Conservation (phyloP, 2,888 invertebrate species). For the Thecophora atra region DNA sequence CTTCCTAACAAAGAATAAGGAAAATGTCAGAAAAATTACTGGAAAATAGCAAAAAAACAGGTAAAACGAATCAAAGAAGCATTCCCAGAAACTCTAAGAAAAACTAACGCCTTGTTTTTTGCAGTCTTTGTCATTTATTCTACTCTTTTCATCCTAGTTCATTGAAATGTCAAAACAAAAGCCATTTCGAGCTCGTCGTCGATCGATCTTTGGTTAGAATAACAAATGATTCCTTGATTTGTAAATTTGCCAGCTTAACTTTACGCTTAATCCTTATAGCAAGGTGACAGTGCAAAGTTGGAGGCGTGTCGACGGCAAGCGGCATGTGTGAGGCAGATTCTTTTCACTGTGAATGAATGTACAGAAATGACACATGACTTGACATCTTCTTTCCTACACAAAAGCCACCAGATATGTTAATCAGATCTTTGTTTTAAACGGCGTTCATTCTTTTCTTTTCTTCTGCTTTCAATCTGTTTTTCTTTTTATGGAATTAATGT, state of each 20-base stretch:
- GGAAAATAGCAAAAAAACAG: background rate
- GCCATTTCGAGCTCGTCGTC: background rate
- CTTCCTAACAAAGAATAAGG: background rate
- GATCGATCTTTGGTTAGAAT: background rate
- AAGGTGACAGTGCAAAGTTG: too few species aligned
- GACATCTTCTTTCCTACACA: background rate
- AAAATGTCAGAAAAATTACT: background rate
- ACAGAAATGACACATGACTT: background rate
- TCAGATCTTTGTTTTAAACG: background rate
- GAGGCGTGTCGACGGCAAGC: background rate
- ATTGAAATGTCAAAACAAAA: slow-evolving; percentile 10
- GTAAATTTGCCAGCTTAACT: background rate
- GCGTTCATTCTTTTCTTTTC: background rate
- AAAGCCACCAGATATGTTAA: background rate
- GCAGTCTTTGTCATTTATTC: background rate
- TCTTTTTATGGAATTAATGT: background rate
- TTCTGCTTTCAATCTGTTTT: background rate
- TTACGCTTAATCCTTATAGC: background rate
- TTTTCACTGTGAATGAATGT: background rate
- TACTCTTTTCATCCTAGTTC: background rate
- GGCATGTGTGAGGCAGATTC: background rate
- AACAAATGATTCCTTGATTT: slow-evolving; percentile 14
- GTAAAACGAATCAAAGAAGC: background rate
- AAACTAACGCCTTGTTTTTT: background rate
- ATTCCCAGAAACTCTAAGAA: background rate